Evolutionary conservation across 1,140 invertebrate species (phyloP).

Genomic region (Trachelipus rathkii): DNA sequence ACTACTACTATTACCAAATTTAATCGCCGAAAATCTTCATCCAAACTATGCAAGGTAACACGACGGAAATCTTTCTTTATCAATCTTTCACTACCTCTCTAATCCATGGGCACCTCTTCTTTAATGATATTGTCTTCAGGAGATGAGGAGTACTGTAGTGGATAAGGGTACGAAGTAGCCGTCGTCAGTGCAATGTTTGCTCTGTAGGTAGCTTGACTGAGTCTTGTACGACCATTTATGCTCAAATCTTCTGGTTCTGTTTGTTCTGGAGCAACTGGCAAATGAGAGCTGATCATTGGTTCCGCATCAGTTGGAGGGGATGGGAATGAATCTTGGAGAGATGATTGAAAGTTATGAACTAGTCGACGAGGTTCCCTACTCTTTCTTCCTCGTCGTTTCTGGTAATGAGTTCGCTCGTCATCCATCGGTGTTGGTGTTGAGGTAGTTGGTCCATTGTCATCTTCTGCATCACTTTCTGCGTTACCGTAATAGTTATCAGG

Average conservation of each 20-base stretch:
- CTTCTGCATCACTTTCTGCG: slow-evolving; percentile 34
- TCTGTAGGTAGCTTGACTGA: not conserved
- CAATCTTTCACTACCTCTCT: too few relatives aligned
- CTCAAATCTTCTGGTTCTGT: slow-evolving; percentile 79
- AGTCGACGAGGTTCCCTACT: slow-evolving; percentile 53
- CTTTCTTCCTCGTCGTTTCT: slow-evolving; percentile 49
- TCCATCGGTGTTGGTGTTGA: slow-evolving; percentile 18
- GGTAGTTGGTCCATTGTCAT: slow-evolving; percentile 29
- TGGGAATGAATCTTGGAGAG: slow-evolving; percentile 20
- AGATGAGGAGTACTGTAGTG: not conserved
- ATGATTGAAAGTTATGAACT: slow-evolving; percentile 44
- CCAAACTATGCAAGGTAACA: too few relatives aligned
- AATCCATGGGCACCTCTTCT: too few relatives aligned
- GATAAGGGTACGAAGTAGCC: not conserved
- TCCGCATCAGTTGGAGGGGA: slow-evolving; percentile 19
- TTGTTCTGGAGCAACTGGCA: slow-evolving; percentile 59
- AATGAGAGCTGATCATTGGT: slow-evolving; percentile 24
- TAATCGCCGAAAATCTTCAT: too few relatives aligned
- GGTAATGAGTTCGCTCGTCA: slow-evolving; percentile 30
- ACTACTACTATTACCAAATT: too few relatives aligned
- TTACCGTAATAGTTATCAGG: slow-evolving; percentile 31
- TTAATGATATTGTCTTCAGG: not conserved
- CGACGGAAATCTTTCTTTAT: too few relatives aligned
- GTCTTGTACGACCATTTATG: slow-evolving; percentile 1
- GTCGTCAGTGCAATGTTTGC: not conserved